Evolutionary conservation across 2,797 vertebrate species (phyloP).

Genomic region (Cirrhinus molitorella): DNA sequence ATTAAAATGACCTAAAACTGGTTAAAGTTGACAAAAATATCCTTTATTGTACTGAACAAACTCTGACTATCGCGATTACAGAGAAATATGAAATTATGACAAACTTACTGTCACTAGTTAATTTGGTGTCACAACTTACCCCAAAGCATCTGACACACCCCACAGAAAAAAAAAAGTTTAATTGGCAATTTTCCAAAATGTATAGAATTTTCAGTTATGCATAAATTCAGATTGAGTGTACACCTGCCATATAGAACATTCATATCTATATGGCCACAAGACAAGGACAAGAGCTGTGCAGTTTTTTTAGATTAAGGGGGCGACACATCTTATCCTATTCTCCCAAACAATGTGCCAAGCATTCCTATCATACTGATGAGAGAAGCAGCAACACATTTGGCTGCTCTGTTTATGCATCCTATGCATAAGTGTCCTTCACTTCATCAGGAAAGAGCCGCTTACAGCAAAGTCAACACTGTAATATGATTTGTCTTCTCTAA

Average conservation of each 20-base stretch:
- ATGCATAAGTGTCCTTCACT: slow-evolving; percentile 55
- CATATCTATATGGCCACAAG: background rate
- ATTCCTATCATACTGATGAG: slow-evolving; percentile 36
- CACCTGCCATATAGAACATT: background rate
- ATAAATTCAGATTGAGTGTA: background rate
- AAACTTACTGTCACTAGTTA: background rate
- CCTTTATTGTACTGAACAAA: too few species aligned
- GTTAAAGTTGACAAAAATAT: background rate
- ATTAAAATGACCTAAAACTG: background rate
- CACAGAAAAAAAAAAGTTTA: background rate
- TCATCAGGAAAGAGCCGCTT: slow-evolving; percentile 15
- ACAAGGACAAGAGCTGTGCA: background rate
- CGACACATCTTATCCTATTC: background rate
- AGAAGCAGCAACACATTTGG: slow-evolving; percentile 38
- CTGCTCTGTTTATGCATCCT: slow-evolving; percentile 39
- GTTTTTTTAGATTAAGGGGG: background rate
- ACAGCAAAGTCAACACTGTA: slow-evolving; percentile 26
- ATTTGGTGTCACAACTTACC: background rate
- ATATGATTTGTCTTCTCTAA: slow-evolving; percentile 10
- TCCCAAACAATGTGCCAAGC: slow-evolving; percentile 13
- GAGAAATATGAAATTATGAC: background rate
- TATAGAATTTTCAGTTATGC: background rate
- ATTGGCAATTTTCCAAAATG: slow-evolving; percentile 4
- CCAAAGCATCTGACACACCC: background rate
- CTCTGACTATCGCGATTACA: too few species aligned